phyloP scores from a whole-genome alignment of 2,888 invertebrate species.

The Itoplectis maculator region DNA sequence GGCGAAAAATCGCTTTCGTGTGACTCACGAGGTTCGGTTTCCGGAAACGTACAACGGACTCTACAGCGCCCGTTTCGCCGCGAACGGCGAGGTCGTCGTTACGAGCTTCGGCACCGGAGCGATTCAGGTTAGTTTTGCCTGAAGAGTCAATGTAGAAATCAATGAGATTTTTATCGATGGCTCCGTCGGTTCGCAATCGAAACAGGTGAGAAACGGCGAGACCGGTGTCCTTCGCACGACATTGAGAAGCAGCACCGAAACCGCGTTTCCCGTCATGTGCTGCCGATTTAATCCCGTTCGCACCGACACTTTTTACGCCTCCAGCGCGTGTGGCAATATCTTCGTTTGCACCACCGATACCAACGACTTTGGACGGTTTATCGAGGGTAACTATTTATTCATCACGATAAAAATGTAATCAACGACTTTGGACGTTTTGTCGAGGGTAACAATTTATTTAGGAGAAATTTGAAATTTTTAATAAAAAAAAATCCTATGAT shows the following conservation, averaged over 20 bases:
- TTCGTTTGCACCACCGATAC: slow-evolving; percentile 76
- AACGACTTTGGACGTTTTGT: slow-evolving; percentile 75
- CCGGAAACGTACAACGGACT: slow-evolving; percentile 80
- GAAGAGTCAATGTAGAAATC: slow-evolving; percentile 5
- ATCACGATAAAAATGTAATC: too few species aligned
- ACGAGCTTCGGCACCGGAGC: slow-evolving; percentile 86
- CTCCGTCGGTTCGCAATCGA: too few species aligned
- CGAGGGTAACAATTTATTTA: slow-evolving; percentile 72
- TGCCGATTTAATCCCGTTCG: slow-evolving; percentile 77
- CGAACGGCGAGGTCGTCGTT: slow-evolving; percentile 84
- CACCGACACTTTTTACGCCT: slow-evolving; percentile 77
- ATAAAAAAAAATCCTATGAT: neutral
- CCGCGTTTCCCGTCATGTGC: slow-evolving; percentile 79
- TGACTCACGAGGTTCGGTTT: slow-evolving; percentile 77
- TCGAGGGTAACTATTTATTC: slow-evolving; percentile 75
- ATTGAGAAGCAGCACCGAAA: slow-evolving; percentile 73
- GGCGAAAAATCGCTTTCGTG: slow-evolving; percentile 68
- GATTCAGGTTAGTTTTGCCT: slow-evolving; percentile 84
- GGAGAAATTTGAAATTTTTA: neutral
- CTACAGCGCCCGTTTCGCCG: slow-evolving; percentile 83
- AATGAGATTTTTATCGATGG: too few species aligned
- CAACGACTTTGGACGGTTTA: slow-evolving; percentile 74
- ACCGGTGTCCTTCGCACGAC: slow-evolving; percentile 75
- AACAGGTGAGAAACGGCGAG: slow-evolving; percentile 77
- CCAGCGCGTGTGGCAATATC: slow-evolving; percentile 80